phyloP scores from a whole-genome alignment of 2,888 invertebrate genomes.

The Apantesis nais region DNA sequence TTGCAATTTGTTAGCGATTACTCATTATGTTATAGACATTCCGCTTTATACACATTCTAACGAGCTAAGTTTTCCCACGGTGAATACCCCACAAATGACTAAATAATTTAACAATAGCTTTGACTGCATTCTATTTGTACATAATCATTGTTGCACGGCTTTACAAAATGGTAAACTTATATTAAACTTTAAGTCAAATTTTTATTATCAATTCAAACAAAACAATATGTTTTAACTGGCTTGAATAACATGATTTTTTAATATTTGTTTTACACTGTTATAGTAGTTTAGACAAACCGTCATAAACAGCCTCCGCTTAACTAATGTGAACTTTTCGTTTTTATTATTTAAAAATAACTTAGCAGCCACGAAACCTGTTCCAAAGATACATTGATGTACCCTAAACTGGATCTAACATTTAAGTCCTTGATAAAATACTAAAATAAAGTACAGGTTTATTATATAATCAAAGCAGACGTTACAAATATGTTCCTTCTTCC shows the following conservation, averaged over 20 bases:
- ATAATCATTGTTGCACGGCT: conserved; percentile 33
- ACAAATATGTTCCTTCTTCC: conserved; percentile 11
- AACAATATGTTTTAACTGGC: no score
- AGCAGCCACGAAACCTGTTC: neutral
- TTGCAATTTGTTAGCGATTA: conserved; percentile 30
- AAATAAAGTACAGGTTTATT: conserved; percentile 1
- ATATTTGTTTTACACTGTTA: no score
- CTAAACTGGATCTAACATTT: neutral
- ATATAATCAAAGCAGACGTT: conserved; percentile 23
- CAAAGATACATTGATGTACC: neutral
- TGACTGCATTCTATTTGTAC: conserved; percentile 29
- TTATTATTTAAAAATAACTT: neutral
- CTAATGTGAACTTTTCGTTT: neutral
- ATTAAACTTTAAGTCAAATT: neutral
- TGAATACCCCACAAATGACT: conserved; percentile 39
- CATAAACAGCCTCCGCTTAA: neutral
- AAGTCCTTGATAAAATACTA: neutral
- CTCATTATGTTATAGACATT: conserved; percentile 37
- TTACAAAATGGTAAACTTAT: conserved; percentile 10
- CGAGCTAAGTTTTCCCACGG: conserved; percentile 42
- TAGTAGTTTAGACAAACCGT: neutral
- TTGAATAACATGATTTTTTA: no score
- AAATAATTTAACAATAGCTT: conserved; percentile 35
- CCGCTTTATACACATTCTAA: conserved; percentile 36
- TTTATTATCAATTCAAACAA: no score